Evolutionary conservation across 2,888 invertebrate species (phyloP).

Genomic region (Acheta domesticus): DNA sequence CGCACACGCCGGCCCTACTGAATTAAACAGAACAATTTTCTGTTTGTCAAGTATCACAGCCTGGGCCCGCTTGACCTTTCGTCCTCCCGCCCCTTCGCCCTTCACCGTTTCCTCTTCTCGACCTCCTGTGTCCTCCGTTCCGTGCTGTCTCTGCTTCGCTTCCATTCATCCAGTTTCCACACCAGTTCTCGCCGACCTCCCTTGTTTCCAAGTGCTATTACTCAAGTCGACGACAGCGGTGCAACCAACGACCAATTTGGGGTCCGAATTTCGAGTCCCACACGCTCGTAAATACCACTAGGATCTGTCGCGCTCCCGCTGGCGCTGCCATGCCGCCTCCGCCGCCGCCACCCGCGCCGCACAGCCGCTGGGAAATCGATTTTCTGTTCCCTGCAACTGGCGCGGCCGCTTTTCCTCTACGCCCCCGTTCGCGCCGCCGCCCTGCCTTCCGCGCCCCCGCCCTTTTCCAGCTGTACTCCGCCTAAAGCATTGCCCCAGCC

Average conservation of each 20-base stretch:
- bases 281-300: conserved; percentile 18
- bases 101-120: neutral
- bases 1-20: too few relatives aligned
- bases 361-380: conserved; percentile 11
- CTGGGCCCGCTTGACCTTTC: too few relatives aligned
- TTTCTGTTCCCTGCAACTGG: conserved; percentile 9
- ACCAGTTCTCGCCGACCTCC: neutral
- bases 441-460: too few relatives aligned
- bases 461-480: neutral
- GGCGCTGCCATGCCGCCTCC: neutral
- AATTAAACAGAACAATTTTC: too few relatives aligned
- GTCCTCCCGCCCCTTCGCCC: too few relatives aligned
- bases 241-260: conserved; percentile 18
- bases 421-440: neutral
- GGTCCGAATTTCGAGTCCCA: conserved; percentile 18
- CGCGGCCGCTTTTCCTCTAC: neutral
- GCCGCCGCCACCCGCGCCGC: neutral
- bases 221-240: conserved; percentile 18
- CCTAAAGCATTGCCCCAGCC: neutral
- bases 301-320: neutral
- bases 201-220: conserved; percentile 8
- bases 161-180: neutral
- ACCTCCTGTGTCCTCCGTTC: neutral
- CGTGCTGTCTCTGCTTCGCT: neutral
- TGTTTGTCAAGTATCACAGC: too few relatives aligned